phyloP scores from a whole-genome alignment of 1,140 invertebrate species.

The Lutraria rhynchaena region DNA sequence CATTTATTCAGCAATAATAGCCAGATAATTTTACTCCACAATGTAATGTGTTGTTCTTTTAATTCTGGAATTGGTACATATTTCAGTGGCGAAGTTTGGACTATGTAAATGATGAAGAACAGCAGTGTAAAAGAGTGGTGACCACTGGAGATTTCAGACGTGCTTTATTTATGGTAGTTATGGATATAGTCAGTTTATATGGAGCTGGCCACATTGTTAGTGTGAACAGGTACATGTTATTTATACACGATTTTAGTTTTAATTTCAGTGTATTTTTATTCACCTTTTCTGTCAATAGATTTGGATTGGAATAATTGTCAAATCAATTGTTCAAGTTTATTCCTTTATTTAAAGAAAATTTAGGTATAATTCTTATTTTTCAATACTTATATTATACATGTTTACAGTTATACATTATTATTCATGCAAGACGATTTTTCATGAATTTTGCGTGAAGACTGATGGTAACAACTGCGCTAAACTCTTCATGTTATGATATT shows the following conservation, averaged over 20 bases:
- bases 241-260: neutral
- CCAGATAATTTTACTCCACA: no score
- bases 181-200: neutral
- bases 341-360: neutral
- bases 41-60: no score
- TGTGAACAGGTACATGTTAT: constrained; percentile 32
- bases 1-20: no score
- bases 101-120: constrained; percentile 9
- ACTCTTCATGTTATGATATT: no score
- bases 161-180: neutral
- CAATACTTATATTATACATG: no score
- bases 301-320: neutral
- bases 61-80: no score
- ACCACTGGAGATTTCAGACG: constrained; percentile 31
- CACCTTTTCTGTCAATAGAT: neutral
- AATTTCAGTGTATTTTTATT: neutral
- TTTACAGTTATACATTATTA: neutral
- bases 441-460: no score
- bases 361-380: neutral
- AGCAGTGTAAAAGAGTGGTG: constrained; percentile 14
- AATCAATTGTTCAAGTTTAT: neutral
- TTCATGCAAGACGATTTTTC: no score
- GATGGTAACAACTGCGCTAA: no score
- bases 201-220: constrained; percentile 6
- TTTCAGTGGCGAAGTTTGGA: constrained; percentile 38